Evolutionary conservation across 92 coral and sea anemone genomes (phyloP).

Genomic region (Zoanthus sociatus): DNA sequence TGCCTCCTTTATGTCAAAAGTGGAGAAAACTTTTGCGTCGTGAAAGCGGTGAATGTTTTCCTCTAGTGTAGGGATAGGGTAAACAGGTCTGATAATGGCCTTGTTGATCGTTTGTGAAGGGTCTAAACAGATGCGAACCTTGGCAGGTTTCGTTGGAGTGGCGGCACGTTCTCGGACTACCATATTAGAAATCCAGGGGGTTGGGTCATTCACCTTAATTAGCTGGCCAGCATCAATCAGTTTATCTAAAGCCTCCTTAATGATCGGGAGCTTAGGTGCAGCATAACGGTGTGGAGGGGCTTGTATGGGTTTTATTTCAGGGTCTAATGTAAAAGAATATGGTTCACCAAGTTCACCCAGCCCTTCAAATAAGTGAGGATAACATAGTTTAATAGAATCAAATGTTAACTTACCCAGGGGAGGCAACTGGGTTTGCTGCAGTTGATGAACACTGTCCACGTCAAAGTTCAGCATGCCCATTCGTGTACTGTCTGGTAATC

Average conservation of each 20-base stretch:
- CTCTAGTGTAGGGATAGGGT: slow-evolving; percentile 31
- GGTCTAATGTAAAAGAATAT: slow-evolving; percentile 55
- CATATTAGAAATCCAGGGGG: slow-evolving; percentile 71
- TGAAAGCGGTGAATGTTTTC: slow-evolving; percentile 61
- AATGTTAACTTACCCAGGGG: slow-evolving; percentile 64
- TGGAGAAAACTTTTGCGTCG: slow-evolving; percentile 68
- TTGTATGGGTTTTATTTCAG: slow-evolving; percentile 67
- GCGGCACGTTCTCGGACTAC: slow-evolving; percentile 55
- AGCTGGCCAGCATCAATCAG: slow-evolving; percentile 54
- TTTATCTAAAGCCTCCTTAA: slow-evolving; percentile 65
- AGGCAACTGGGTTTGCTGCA: slow-evolving; percentile 27
- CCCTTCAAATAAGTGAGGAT: slow-evolving; percentile 60
- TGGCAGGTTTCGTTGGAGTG: slow-evolving; percentile 53
- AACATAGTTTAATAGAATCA: slow-evolving; percentile 49
- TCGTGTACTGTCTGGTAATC: slow-evolving; percentile 60
- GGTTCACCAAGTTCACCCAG: slow-evolving; percentile 66
- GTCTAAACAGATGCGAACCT: slow-evolving; percentile 58
- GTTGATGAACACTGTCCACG: slow-evolving; percentile 64
- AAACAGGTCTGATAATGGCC: slow-evolving; percentile 58
- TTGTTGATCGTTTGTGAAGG: slow-evolving; percentile 59
- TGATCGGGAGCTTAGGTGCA: not conserved
- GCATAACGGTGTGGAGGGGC: slow-evolving; percentile 66
- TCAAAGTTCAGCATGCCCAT: slow-evolving; percentile 57
- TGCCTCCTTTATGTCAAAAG: slow-evolving; percentile 69
- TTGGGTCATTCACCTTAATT: slow-evolving; percentile 60